Evolutionary conservation across 2,888 invertebrate genomes (phyloP).

Genomic region (Zaprionus bogoriensis): DNA sequence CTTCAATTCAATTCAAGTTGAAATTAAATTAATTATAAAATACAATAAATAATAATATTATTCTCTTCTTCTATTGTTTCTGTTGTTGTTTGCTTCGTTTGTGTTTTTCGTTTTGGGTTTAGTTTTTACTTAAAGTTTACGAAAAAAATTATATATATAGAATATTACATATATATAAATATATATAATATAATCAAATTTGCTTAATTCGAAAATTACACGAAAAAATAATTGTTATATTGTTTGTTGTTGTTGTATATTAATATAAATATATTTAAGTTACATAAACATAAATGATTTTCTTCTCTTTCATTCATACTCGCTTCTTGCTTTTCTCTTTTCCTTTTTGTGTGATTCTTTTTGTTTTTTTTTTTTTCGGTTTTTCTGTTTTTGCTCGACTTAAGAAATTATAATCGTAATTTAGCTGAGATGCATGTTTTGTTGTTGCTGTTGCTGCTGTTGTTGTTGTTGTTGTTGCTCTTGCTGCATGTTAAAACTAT

Average conservation of each 20-base stretch:
- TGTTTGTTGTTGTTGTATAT: slow-evolving; percentile 31
- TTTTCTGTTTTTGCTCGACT: slow-evolving; percentile 25
- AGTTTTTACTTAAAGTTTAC: slow-evolving; percentile 38
- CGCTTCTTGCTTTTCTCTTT: slow-evolving; percentile 6
- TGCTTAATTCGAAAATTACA: slow-evolving; percentile 61
- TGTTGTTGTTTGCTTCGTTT: slow-evolving; percentile 43
- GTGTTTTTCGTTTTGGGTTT: slow-evolving; percentile 25
- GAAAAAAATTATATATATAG: slow-evolving; percentile 53
- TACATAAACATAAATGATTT: slow-evolving; percentile 49
- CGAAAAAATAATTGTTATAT: slow-evolving; percentile 54
- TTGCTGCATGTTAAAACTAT: slow-evolving; percentile 67
- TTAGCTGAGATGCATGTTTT: slow-evolving; percentile 65
- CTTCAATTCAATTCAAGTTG: slow-evolving; percentile 22
- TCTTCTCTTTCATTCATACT: slow-evolving; percentile 16
- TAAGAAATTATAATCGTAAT: slow-evolving; percentile 65
- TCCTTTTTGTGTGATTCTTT: neutral
- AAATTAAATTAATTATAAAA: slow-evolving; percentile 70
- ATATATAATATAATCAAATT: slow-evolving; percentile 45
- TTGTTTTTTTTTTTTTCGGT: slow-evolving; percentile 5
- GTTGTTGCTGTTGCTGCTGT: slow-evolving; percentile 38
- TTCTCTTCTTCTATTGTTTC: slow-evolving; percentile 36
- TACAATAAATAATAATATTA: slow-evolving; percentile 68
- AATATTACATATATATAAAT: slow-evolving; percentile 35
- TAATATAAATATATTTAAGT: slow-evolving; percentile 39
- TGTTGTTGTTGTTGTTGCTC: slow-evolving; percentile 40